Conservation (phyloP, 2,797 vertebrate species). For the Danio albolineatus region DNA sequence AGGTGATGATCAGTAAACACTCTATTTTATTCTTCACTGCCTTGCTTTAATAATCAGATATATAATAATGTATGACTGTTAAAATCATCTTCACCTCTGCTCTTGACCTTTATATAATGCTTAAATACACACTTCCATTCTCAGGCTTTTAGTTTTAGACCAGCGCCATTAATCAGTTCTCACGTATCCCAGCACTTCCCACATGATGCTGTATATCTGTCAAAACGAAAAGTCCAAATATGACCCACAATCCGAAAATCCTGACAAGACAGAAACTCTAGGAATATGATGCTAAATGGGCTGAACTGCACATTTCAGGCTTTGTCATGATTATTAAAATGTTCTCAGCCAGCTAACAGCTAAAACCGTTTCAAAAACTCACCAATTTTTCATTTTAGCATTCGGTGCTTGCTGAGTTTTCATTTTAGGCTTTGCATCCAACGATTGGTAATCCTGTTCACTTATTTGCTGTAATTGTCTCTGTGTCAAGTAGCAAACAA, state of each 20-base stretch:
- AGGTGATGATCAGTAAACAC: not conserved
- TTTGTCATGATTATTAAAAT: no score
- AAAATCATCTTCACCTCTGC: slow-evolving; percentile 13
- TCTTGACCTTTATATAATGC: slow-evolving; percentile 16
- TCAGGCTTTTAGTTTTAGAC: slow-evolving; percentile 41
- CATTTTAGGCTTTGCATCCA: no score
- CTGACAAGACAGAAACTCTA: not conserved
- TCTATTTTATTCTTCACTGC: not conserved
- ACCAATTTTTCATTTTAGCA: no score
- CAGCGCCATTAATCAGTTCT: slow-evolving; percentile 17
- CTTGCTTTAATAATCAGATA: not conserved
- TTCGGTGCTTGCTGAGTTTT: no score
- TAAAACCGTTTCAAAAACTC: no score
- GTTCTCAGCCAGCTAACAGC: no score
- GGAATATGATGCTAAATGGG: not conserved
- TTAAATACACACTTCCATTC: slow-evolving; percentile 29
- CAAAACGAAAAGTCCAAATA: slow-evolving; percentile 3
- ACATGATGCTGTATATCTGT: slow-evolving; percentile 11
- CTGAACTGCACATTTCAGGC: no score
- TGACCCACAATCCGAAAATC: not conserved
- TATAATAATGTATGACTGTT: slow-evolving; percentile 3
- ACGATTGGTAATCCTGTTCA: not conserved
- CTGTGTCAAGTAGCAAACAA: not conserved
- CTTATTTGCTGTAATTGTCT: not conserved
- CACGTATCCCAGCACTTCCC: not conserved